Evolutionary conservation across 2,113 vertebrate genomes (phyloP), one percentile per base, ranked within the genome.

Genomic region (Dolichotis patagonum): DNA sequence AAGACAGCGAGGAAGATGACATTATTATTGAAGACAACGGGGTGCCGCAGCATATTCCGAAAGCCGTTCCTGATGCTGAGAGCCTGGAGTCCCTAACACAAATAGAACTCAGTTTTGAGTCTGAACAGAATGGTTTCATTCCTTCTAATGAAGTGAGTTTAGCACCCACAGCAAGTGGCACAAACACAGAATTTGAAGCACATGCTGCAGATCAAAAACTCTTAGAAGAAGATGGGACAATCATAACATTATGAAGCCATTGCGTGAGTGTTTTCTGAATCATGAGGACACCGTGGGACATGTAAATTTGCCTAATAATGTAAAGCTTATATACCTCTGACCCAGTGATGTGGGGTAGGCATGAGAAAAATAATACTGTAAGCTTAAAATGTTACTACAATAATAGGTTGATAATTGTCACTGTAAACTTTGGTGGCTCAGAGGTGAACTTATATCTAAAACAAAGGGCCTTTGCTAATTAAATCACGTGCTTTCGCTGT

Each of bases 151-250:
- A 99, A 69, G 89, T 71, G 95, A 98, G 98, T 52, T 98, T 98
- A 4, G 97, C 98, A 7, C 98, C 98, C 80, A 97, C 97, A 63
- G 94, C 97, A 63, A 97, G 98, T 85, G 97, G 97, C 91, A 85
- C 94, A 62, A 96, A 83, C 91, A 84, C 98, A 69, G 99, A 99
- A 52, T 98, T 46, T 80, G 98, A 99, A 91, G 58, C 58, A 80
- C 97, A 90, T 88, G 97, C 98, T 97, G 86, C 98, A 58, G 98
- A 98, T 71, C 98, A 92, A 0, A 98, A 98, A 75, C 97, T 98
- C 0, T 88, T 99, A 95, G 99, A 99, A 98, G 99, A 99, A 97
- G 99, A 99, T 0, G 99, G 99, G 46, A 99, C 99, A 1, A 99
- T 99, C 83, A 99, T 99, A 96, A 99, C 99, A 0, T 99, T 99